Evolutionary conservation across 1,140 invertebrate species (phyloP).

Genomic region (Aphaenogaster ashmeadi): DNA sequence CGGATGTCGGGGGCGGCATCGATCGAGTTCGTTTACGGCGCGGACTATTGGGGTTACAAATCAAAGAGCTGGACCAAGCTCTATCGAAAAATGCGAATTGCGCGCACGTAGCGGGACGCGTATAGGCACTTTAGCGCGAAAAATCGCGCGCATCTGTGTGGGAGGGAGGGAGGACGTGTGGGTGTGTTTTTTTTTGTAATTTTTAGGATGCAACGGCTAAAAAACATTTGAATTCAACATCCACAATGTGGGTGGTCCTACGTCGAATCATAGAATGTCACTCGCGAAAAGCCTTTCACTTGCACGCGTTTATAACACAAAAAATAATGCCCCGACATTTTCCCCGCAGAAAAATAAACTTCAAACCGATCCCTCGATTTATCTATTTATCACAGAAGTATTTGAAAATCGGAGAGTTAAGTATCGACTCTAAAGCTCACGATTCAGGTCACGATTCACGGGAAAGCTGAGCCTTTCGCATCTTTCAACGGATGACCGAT

Average conservation of each 20-base stretch:
- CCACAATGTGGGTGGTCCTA: neutral
- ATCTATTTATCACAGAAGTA: neutral
- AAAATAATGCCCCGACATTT: neutral
- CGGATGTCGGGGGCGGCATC: constrained; percentile 39
- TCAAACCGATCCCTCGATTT: neutral
- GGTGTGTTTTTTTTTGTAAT: constrained; percentile 3
- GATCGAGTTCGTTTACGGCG: constrained; percentile 55
- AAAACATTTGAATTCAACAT: constrained; percentile 26
- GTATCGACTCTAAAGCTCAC: neutral
- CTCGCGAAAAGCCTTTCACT: constrained; percentile 10
- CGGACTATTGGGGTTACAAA: constrained; percentile 49
- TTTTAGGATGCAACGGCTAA: neutral
- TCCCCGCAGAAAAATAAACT: neutral
- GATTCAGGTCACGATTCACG: neutral
- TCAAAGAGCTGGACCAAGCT: constrained; percentile 45
- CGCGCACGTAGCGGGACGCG: neutral
- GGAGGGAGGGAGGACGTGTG: neutral
- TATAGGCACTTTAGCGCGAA: constrained; percentile 21
- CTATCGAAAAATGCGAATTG: constrained; percentile 53
- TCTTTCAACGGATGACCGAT: neutral
- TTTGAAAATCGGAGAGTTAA: neutral
- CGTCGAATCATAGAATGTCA: constrained; percentile 8
- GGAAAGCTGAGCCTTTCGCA: neutral
- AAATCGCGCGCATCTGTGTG: constrained; percentile 23
- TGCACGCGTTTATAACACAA: constrained; percentile 23